A percentile compares a stretch with the other conserved stretches of the same genome.
Evolutionary conservation across 23 tunicate genomes (phyloP).

Genomic region (Ciona savignyi): DNA sequence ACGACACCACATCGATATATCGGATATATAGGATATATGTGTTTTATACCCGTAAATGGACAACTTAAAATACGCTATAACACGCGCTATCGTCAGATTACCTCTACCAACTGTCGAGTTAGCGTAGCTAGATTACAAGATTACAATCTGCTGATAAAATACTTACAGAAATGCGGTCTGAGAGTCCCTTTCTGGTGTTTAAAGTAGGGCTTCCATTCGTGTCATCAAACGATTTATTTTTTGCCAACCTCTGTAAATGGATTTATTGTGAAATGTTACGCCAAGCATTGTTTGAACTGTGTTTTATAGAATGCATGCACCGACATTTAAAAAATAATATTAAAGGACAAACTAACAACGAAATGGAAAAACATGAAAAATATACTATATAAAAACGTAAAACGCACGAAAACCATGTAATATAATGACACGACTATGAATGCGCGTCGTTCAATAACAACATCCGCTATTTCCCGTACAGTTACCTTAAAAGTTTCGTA

Average conservation of each 20-base stretch:
- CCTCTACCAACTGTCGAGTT: no score
- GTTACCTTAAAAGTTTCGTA: conserved; percentile 85
- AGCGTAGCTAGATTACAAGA: no score
- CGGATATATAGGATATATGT: background rate
- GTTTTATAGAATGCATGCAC: no score
- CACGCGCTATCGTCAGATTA: background rate
- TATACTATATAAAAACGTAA: no score
- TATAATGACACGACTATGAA: background rate
- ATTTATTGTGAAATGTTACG: background rate
- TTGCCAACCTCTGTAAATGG: conserved; percentile 20
- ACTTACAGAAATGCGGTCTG: background rate
- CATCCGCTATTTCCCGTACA: no score
- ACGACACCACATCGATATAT: no score
- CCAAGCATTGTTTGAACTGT: background rate
- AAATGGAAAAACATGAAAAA: background rate
- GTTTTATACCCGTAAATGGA: background rate
- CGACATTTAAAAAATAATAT: background rate
- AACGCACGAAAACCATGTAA: background rate
- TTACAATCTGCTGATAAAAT: background rate
- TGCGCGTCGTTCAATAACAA: no score
- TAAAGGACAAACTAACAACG: background rate
- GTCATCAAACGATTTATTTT: conserved; percentile 15
- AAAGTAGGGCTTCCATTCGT: conserved; percentile 26
- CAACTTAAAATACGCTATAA: background rate
- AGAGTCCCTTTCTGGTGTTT: conserved; percentile 5